phyloP scores from a whole-genome alignment of 2,113 vertebrate genomes.

The Indicator maculatus region DNA sequence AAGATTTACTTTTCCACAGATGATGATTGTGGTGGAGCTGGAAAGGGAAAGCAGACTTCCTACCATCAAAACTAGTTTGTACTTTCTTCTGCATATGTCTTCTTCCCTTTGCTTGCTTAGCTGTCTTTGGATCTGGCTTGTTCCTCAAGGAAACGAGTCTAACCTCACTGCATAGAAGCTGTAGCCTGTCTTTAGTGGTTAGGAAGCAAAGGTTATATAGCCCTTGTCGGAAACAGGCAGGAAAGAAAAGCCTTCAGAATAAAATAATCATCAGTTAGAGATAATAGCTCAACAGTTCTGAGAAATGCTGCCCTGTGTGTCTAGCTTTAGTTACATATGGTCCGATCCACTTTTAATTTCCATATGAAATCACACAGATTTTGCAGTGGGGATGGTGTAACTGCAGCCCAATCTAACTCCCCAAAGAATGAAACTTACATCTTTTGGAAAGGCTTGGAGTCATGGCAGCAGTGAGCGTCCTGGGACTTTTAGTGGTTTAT shows the following conservation, averaged over 20 bases:
- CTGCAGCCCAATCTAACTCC: background rate
- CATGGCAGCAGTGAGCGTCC: background rate
- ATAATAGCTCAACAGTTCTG: background rate
- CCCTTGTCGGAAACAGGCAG: background rate
- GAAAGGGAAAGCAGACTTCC: background rate
- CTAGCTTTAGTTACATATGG: background rate
- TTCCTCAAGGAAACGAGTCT: background rate
- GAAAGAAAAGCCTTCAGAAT: background rate
- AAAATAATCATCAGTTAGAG: background rate
- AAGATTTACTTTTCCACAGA: background rate
- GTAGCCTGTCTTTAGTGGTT: background rate
- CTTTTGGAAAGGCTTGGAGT: background rate
- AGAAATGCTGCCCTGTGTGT: background rate
- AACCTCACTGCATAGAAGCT: background rate
- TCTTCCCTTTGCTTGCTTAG: background rate
- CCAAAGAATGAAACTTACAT: background rate
- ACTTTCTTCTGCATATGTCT: background rate
- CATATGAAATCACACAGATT: background rate
- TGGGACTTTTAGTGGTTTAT: background rate
- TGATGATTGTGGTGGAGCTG: background rate
- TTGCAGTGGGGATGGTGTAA: background rate
- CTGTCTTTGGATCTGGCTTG: background rate
- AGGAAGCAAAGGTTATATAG: background rate
- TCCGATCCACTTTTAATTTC: background rate
- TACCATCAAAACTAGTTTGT: background rate